Evolutionary conservation across 2,888 invertebrate genomes (phyloP).

Genomic region (Eumacrocentrus americanus): DNA sequence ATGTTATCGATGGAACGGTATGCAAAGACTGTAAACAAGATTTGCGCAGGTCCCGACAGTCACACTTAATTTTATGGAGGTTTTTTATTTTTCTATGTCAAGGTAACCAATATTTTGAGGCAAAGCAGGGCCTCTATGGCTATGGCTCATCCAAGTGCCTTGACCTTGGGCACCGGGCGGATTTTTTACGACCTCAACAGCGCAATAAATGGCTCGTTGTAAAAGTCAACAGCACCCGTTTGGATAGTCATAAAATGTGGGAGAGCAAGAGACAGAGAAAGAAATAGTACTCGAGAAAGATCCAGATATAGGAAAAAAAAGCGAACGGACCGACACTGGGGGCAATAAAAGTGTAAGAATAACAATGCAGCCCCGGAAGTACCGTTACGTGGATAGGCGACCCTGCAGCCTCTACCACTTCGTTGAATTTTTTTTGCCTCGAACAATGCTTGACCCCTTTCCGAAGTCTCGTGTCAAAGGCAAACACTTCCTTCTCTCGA

Average conservation of each 20-base stretch:
- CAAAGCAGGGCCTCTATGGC: too few species aligned
- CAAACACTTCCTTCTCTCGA: not conserved
- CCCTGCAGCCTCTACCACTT: too few species aligned
- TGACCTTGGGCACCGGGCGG: conserved; percentile 49
- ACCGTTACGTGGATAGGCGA: conserved; percentile 43
- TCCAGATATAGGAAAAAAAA: conserved; percentile 24
- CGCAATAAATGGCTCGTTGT: conserved; percentile 46
- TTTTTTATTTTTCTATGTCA: not conserved
- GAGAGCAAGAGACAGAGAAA: conserved; percentile 35
- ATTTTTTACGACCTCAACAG: conserved; percentile 44
- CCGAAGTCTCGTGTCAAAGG: not conserved
- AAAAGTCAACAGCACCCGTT: conserved; percentile 51
- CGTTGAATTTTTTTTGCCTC: too few species aligned
- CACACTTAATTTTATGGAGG: not conserved
- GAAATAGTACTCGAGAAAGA: conserved; percentile 25
- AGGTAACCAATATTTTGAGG: not conserved
- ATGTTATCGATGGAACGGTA: too few species aligned
- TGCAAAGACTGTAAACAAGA: too few species aligned
- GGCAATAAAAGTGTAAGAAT: conserved; percentile 36
- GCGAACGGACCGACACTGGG: conserved; percentile 28
- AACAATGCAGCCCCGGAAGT: conserved; percentile 44
- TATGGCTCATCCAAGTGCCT: conserved; percentile 20
- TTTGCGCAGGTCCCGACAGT: not conserved
- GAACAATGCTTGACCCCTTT: conserved; percentile 30
- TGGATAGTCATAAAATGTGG: conserved; percentile 48